Evolutionary conservation across 2,113 vertebrate species (phyloP).

Genomic region (Desmodus rotundus): DNA sequence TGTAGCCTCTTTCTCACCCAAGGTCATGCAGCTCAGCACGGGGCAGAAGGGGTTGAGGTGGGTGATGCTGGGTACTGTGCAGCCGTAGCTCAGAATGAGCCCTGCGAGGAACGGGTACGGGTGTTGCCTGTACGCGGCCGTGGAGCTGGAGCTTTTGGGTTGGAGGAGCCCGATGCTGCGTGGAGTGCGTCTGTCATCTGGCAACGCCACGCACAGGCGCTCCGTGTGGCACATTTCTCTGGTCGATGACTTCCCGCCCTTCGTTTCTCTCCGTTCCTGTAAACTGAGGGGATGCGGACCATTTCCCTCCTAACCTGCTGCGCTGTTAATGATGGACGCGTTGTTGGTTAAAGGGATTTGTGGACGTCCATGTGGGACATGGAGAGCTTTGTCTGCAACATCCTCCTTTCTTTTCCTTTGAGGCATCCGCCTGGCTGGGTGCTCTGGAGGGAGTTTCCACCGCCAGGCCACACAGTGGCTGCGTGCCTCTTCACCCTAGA

Average conservation of each 20-base stretch:
- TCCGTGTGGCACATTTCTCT: background rate
- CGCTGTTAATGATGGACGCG: background rate
- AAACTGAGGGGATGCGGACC: background rate
- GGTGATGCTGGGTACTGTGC: no score
- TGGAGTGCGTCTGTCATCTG: no score
- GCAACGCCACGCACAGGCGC: background rate
- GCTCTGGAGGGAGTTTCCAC: fast-evolving
- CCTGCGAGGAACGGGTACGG: background rate
- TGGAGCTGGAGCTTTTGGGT: background rate
- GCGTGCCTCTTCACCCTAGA: background rate
- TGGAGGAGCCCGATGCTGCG: fast-evolving
- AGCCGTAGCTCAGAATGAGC: no score
- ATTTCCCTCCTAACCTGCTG: background rate
- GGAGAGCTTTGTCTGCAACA: background rate
- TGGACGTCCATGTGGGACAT: background rate
- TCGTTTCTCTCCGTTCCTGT: background rate
- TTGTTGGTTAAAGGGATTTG: background rate
- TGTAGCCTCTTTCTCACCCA: no score
- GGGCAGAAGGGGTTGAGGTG: no score
- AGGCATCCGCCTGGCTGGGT: background rate
- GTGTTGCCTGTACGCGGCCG: background rate
- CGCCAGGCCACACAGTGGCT: background rate
- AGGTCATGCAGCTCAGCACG: no score
- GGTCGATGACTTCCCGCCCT: background rate
- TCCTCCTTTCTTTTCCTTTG: background rate